Conservation (phyloP, 2,113 vertebrate genomes). For the Rafetus swinhoei region DNA sequence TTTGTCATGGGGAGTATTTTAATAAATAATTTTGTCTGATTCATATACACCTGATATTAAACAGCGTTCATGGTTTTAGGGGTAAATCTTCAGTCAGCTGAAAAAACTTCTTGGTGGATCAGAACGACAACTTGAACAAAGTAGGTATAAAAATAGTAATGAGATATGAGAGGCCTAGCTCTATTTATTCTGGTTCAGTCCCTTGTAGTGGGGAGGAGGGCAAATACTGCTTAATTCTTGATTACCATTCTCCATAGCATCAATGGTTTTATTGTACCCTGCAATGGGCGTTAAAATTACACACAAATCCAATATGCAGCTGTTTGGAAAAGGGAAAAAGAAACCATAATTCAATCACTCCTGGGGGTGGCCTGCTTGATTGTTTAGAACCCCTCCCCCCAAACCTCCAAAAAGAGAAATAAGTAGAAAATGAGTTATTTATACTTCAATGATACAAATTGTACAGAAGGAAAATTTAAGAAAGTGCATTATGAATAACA, state of each 20-base stretch:
- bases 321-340: conserved; percentile 32
- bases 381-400: neutral
- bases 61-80: conserved; percentile 42
- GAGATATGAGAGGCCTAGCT: neutral
- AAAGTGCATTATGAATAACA: neutral
- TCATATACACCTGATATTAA: conserved; percentile 55
- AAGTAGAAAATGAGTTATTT: conserved; percentile 34
- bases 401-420: neutral
- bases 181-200: conserved; percentile 17
- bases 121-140: conserved; percentile 44
- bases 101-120: conserved; percentile 16
- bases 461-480: neutral
- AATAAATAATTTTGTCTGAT: conserved; percentile 28
- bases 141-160: conserved; percentile 5
- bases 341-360: neutral
- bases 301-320: neutral
- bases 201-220: conserved; percentile 23
- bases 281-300: conserved; percentile 14
- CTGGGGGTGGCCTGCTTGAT: neutral
- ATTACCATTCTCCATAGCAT: conserved; percentile 51
- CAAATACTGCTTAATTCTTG: conserved; percentile 18
- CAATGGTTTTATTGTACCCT: conserved; percentile 21
- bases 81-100: conserved; percentile 41
- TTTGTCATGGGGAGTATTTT: conserved; percentile 32
- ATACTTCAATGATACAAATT: conserved; percentile 8